phyloP scores from a whole-genome alignment of 2,797 vertebrate genomes.

The Gastrophryne carolinensis region DNA sequence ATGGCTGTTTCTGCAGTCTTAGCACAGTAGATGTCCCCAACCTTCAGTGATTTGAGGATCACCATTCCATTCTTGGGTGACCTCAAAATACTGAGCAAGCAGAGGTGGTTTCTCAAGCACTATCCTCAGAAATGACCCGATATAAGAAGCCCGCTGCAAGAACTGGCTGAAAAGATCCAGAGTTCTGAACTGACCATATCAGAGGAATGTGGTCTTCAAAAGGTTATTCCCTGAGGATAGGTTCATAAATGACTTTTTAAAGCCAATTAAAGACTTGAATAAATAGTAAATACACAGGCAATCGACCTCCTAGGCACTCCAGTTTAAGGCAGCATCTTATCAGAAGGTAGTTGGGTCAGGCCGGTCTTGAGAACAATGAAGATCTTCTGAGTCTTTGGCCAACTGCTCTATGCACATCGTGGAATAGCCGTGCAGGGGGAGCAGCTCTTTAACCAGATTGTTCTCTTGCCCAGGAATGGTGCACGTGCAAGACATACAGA shows the following conservation, averaged over 20 bases:
- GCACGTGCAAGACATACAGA: conserved; percentile 21
- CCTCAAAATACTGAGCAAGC: conserved; percentile 14
- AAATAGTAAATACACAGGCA: conserved; percentile 70
- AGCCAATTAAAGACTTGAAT: conserved; percentile 70
- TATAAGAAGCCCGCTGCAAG: not conserved
- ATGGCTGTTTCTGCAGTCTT: conserved; percentile 67
- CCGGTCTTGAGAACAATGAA: conserved; percentile 67
- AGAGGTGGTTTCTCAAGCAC: not conserved
- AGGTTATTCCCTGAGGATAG: conserved; percentile 39
- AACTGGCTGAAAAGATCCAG: not conserved
- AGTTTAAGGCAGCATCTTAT: conserved; percentile 82
- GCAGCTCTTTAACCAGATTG: conserved; percentile 64
- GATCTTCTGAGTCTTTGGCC: conserved; percentile 65
- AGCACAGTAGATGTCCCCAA: conserved; percentile 52
- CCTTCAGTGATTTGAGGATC: not conserved
- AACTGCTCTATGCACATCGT: conserved; percentile 69
- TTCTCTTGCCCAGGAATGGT: conserved; percentile 54
- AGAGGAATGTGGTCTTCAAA: conserved; percentile 4
- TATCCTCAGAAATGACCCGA: conserved; percentile 30
- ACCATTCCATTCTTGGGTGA: not conserved
- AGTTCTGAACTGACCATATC: conserved; percentile 1
- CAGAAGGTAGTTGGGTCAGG: conserved; percentile 75
- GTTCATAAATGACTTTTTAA: conserved; percentile 34
- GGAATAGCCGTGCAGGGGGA: conserved; percentile 62
- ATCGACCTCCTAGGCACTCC: conserved; percentile 78